Evolutionary conservation across 2,888 invertebrate species (phyloP), one percentile per base, ranked within the genome.

Genomic region (Leptinotarsa haldemani): DNA sequence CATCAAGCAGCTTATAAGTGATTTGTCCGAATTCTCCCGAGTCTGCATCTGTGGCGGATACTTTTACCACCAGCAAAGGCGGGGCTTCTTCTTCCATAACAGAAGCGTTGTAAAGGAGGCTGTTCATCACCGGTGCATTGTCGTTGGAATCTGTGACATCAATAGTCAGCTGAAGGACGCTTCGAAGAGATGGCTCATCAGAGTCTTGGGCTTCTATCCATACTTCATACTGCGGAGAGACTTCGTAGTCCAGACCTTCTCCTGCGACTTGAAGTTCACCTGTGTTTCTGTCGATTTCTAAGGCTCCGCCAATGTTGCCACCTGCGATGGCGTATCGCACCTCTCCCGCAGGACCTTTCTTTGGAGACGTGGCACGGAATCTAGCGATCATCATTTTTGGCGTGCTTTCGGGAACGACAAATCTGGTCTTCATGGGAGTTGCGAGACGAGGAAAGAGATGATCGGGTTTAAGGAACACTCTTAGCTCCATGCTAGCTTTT

Each of bases 121-220:
- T 92, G 80, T 94, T 94, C 88, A 97, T 95, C 0, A 94, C 87
- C 0, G 98, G 98, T 0, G 94, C 90, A 86, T 98, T 97, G 85
- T 98, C 98, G 86, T 98, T 98, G 5, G 94, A 93, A 86, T 98
- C 98, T 0, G 95, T 94, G 0, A 98, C 95, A 86, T 94, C 95
- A n/a, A 98, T 94, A 77, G 92, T 91, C 18, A 98, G 88, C 84
- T 94, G 92, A 65, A 94, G 90, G 46, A 95, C 95, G 73, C 94
- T 95, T 78, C 95, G 90, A 20, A 97, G 86, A 0, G 94, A 93
- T 1, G 96, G 95, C 69, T 91, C 91, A 84, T 96, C 96, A 0
- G 94, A 94, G 86, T 96, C 96, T 79, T 92, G 90, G 0, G 96
- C 97, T 89, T 96, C 96, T 75, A 97, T 91, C 97, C 97, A 97